A percentile compares a stretch with the other conserved stretches of the same genome.
Conservation (phyloP, 2,888 invertebrate genomes). For the Orthosia incerta region DNA sequence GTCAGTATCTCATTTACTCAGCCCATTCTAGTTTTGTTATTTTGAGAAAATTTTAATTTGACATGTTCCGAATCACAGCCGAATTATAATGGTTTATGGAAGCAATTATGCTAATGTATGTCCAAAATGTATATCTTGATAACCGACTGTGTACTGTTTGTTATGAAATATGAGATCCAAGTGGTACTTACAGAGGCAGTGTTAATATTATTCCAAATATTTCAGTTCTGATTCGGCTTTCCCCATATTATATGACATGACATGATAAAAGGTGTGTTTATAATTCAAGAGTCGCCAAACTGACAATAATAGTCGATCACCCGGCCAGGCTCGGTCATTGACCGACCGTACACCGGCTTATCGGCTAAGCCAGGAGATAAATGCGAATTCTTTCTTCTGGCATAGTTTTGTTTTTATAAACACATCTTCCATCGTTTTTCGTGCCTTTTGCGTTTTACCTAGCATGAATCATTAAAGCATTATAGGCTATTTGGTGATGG, state of each 20-base stretch:
- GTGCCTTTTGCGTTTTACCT: conserved; percentile 58
- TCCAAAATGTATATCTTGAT: conserved; percentile 19
- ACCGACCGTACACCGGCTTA: conserved; percentile 29
- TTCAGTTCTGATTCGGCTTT: conserved; percentile 64
- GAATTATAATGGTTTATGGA: conserved; percentile 53
- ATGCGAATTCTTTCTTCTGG: conserved; percentile 31
- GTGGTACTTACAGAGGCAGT: conserved; percentile 26
- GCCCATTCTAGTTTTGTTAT: conserved; percentile 59
- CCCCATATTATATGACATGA: conserved; percentile 46
- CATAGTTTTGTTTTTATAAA: conserved; percentile 41
- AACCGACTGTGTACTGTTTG: conserved; percentile 41
- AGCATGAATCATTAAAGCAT: conserved; percentile 68
- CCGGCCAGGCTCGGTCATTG: conserved; percentile 29
- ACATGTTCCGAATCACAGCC: conserved; percentile 63
- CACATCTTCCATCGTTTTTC: conserved; percentile 54
- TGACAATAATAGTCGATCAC: conserved; percentile 1
- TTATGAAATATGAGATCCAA: conserved; percentile 39
- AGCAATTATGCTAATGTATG: conserved; percentile 45
- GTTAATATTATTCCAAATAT: conserved; percentile 52
- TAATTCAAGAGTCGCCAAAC: conserved; percentile 43
- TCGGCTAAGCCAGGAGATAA: conserved; percentile 46
- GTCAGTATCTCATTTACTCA: conserved; percentile 59
- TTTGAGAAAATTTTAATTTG: conserved; percentile 48
- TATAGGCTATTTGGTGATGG: conserved; percentile 67
- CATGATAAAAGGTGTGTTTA: conserved; percentile 60